Evolutionary conservation across 2,888 invertebrate species (phyloP), one percentile per base, ranked within the genome.

Genomic region (Dasypolia templi): DNA sequence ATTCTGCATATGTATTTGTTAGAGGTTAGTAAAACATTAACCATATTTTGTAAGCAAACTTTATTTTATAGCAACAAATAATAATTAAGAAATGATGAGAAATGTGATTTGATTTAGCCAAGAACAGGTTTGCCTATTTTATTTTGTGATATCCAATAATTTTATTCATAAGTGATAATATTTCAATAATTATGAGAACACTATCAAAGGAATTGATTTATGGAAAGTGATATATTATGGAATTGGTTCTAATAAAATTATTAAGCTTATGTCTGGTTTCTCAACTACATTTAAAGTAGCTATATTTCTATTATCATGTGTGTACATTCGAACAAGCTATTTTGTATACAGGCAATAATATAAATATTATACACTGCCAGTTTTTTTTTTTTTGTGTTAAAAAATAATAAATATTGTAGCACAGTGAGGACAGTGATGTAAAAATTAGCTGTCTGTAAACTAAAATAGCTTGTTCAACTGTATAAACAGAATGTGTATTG

Each of bases 81-180:
- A 77, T 77, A 72, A 70, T 63, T 77, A 72, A 63, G 61, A n/a
- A 59, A 71, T 59, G 32, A 73, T 65, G 59, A 72, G 51, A 80
- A 84, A 79, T 88, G 89, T 91, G 86, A 90, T 90, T 88, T 87
- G 81, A 85, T 86, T 85, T 85, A 88, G 87, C 76, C 78, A 82
- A 84, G 76, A 84, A 76, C 81, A 81, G 77, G 79, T 88, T 89
- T 84, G 82, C 79, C 87, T 87, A 86, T 63, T 79, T 58, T 79
- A 89, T 86, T 89, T 91, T 93, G 94, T 94, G 94, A 94, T 93
- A 94, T 88, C n/a, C 75, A 51, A 81, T 90, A 89, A 83, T 80
- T 84, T 88, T 87, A 82, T 80, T 70, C 17, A 26, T 75, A 39
- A 59, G 63, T 75, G 55, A 66, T 75, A 66, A 44, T 65, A 62